Conservation (phyloP, 1,140 invertebrate genomes). For the Phocides pigmalion region DNA sequence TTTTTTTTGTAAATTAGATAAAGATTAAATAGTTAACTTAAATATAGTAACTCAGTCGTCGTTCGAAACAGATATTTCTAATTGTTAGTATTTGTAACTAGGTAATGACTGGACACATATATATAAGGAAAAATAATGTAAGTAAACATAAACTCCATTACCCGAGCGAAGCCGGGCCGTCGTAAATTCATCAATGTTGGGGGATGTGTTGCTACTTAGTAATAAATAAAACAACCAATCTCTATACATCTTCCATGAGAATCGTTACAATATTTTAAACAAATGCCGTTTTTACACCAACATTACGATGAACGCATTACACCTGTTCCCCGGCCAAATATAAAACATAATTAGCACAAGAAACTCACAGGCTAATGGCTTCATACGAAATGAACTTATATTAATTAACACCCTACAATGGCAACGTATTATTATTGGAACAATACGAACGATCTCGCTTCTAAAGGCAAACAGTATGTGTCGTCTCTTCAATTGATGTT, state of each 20-base stretch:
- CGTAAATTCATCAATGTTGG: not conserved
- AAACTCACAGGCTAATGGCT: conserved; percentile 25
- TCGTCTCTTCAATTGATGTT: conserved; percentile 26
- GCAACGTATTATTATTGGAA: conserved; percentile 29
- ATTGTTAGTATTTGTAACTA: too few relatives aligned
- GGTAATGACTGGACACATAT: too few relatives aligned
- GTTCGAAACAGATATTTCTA: too few relatives aligned
- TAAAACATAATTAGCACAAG: conserved; percentile 30
- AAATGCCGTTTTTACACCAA: not conserved
- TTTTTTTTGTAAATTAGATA: too few relatives aligned
- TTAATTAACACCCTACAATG: conserved; percentile 32
- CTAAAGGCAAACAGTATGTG: conserved; percentile 30
- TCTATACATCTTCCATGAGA: not conserved
- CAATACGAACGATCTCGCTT: conserved; percentile 22
- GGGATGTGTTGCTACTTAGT: too few relatives aligned
- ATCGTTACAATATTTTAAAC: not conserved
- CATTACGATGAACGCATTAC: not conserved
- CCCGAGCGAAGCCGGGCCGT: too few relatives aligned
- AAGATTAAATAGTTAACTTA: too few relatives aligned
- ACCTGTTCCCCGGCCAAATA: conserved; percentile 22
- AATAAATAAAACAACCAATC: not conserved
- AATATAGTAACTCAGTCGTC: too few relatives aligned
- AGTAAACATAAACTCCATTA: too few relatives aligned
- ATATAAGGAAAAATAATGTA: too few relatives aligned
- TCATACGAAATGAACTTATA: conserved; percentile 33